Percentiles rank a stretch among this genome's conserved stretches.
Conservation (phyloP, 2,797 vertebrate species). For the Pelodytes ibericus region DNA sequence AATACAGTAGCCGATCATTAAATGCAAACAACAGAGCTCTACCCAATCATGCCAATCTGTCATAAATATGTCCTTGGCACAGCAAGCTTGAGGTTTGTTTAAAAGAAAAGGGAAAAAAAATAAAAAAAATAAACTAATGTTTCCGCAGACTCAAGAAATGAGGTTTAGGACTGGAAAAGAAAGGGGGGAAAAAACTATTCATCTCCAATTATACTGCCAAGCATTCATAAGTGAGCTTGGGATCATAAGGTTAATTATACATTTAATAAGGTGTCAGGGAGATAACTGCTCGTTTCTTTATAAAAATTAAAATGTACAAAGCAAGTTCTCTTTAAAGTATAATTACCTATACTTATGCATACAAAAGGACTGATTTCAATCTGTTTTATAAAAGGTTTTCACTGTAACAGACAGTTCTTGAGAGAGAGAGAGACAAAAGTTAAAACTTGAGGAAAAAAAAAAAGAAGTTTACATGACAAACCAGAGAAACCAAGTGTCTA, state of each 20-base stretch:
- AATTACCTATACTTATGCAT: constrained; percentile 90
- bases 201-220: constrained; percentile 84
- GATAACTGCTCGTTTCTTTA: constrained; percentile 91
- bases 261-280: constrained; percentile 90
- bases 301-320: constrained; percentile 92
- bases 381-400: constrained; percentile 84
- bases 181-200: constrained; percentile 71
- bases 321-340: constrained; percentile 85
- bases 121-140: constrained; percentile 72
- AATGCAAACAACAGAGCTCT: constrained; percentile 37
- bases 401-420: constrained; percentile 75
- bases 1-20: constrained; percentile 33
- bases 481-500: constrained; percentile 73
- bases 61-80: constrained; percentile 61
- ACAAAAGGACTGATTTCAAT: constrained; percentile 87
- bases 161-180: constrained; percentile 76
- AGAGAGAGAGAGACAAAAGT: constrained; percentile 72
- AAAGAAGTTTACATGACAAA: constrained; percentile 75
- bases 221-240: constrained; percentile 82
- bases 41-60: constrained; percentile 35
- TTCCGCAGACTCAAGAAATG: constrained; percentile 70
- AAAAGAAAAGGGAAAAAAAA: constrained; percentile 64
- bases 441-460: constrained; percentile 65
- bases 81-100: constrained; percentile 69
- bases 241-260: constrained; percentile 91